These are phyloP conservation scores for Gadopsis bispinosus DNA, from an alignment of 2,797 vertebrate genomes.

Conservation along the genomic window DNA sequence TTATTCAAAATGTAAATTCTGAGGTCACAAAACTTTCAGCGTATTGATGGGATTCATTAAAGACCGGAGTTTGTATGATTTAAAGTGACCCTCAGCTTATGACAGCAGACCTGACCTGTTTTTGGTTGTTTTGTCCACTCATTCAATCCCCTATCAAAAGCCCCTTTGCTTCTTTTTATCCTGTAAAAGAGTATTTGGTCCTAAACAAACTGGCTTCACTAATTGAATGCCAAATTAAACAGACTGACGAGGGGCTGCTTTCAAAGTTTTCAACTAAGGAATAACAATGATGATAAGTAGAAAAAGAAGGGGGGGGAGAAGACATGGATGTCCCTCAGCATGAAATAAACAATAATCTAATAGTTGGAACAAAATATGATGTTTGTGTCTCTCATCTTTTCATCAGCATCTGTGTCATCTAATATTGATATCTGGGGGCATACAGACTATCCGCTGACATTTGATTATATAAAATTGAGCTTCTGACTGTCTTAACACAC, in stretches of 20 bases:
- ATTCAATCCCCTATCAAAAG: not conserved
- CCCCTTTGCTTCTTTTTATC: not conserved
- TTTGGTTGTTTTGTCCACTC: constrained; percentile 16
- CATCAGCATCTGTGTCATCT: constrained; percentile 44
- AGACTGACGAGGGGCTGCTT: not conserved
- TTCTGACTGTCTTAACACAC: constrained; percentile 35
- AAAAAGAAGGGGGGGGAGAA: not conserved
- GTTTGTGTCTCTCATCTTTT: constrained; percentile 54
- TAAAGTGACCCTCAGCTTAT: constrained; percentile 10
- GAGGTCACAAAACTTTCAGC: constrained; percentile 49
- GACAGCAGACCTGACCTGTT: constrained; percentile 3
- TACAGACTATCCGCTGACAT: constrained; percentile 45
- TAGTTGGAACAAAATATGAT: constrained; percentile 35
- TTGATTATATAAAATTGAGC: constrained; percentile 60
- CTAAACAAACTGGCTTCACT: not conserved
- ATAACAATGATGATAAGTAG: constrained; percentile 7
- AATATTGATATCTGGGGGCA: constrained; percentile 45
- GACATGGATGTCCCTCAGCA: constrained; percentile 16
- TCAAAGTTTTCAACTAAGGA: constrained; percentile 24
- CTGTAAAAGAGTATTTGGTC: not conserved
- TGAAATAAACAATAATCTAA: constrained; percentile 39
- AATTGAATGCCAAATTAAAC: constrained; percentile 16
- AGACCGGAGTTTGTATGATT: constrained; percentile 20
- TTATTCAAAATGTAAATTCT: constrained; percentile 69
- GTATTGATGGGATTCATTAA: constrained; percentile 49